Evolutionary conservation across 2,797 vertebrate species (phyloP).

Genomic region (Psittacula derbiana): DNA sequence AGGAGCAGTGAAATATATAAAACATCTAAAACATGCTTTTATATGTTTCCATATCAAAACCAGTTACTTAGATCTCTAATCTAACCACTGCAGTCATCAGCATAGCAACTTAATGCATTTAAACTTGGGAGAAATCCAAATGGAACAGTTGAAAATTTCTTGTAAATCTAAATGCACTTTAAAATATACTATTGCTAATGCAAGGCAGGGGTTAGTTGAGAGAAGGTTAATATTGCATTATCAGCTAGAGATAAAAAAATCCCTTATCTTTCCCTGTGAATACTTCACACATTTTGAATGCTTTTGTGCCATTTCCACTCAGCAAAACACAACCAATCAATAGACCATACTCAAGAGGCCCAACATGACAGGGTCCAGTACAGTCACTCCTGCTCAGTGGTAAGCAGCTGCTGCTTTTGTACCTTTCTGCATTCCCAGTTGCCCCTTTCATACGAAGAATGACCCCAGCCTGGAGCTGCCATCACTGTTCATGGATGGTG

Average conservation of each 20-base stretch:
- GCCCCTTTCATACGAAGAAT: neutral
- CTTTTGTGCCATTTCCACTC: neutral
- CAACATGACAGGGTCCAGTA: rapidly evolving
- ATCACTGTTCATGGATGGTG: rapidly evolving
- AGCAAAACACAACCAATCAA: neutral
- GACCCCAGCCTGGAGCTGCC: neutral
- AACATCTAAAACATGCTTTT: neutral
- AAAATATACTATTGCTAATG: neutral
- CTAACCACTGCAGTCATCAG: neutral
- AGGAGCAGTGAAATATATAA: constrained; percentile 32
- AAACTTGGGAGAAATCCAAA: neutral
- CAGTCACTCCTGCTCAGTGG: rapidly evolving
- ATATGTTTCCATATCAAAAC: neutral
- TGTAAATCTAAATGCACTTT: neutral
- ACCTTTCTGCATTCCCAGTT: neutral
- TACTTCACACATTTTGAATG: neutral
- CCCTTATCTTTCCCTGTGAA: neutral
- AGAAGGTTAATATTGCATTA: neutral
- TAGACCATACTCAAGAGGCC: neutral
- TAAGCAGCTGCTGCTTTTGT: neutral
- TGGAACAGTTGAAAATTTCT: neutral
- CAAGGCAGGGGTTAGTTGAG: neutral
- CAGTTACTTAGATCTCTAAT: neutral
- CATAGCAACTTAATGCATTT: neutral
- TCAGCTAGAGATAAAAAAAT: neutral